These are phyloP conservation scores for Brachypterus glaber DNA, from an alignment of 2,888 invertebrate species.

Conservation along the genomic window DNA sequence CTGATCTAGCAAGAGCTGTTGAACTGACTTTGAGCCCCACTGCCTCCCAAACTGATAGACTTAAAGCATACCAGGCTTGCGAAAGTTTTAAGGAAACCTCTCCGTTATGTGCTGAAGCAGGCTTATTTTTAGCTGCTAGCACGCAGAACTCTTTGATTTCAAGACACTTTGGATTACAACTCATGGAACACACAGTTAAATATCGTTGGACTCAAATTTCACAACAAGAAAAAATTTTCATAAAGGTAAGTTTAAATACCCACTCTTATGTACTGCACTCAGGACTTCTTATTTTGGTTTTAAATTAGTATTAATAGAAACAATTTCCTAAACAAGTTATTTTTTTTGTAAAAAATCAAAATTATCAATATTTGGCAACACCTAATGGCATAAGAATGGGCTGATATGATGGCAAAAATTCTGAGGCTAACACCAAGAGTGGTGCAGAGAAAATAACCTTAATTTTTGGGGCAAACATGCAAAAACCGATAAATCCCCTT, in stretches of 20 bases:
- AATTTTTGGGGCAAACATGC: too few species aligned
- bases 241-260: constrained; percentile 62
- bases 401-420: too few species aligned
- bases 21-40: constrained; percentile 75
- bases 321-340: too few species aligned
- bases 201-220: constrained; percentile 87
- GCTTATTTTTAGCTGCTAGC: constrained; percentile 67
- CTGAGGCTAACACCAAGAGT: too few species aligned
- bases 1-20: constrained; percentile 70
- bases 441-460: too few species aligned
- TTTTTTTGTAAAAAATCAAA: too few species aligned
- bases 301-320: too few species aligned
- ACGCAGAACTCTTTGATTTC: constrained; percentile 66
- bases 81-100: constrained; percentile 80
- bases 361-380: too few species aligned
- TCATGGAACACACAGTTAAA: constrained; percentile 89
- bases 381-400: too few species aligned
- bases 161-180: constrained; percentile 83
- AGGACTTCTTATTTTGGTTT: too few species aligned
- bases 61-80: constrained; percentile 76
- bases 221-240: constrained; percentile 77
- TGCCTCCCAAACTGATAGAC: constrained; percentile 63
- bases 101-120: constrained; percentile 80
- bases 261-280: too few species aligned
- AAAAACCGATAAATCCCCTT: too few species aligned